Base-by-base conservation (phyloP, 1,140 invertebrate species). In the Trichonephila clavipes region DNA sequence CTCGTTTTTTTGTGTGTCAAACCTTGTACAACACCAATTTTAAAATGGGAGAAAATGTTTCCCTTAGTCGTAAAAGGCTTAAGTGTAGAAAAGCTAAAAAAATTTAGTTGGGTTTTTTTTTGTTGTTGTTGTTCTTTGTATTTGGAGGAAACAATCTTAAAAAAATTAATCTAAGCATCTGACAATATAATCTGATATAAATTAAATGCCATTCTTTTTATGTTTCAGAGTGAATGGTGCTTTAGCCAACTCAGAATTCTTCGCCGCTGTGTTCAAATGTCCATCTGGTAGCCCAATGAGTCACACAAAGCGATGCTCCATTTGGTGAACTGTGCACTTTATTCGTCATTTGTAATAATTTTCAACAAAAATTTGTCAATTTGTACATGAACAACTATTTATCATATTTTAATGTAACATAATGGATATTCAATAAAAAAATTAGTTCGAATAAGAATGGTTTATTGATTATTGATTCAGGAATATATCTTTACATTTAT, bases 261-360 rank as follows among this genome's bases (percentile, higher is more conserved):
- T 94, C 19, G 87, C 93, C n/a, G 93, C 93, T 7, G 93, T 94
- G 2, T 94, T 94, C 64, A 94, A 94, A 28, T 94, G 93, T n/a
- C 93, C 93, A 58, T 82, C 93, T 7, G 93, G 93, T 3, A 90
- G 93, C 24, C 93, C 93, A 0, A 94, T 94, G 93, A 94, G 93
- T 34, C 93, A 94, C 1, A 14, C 77, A 66, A 94, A 94, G 24
- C 28, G 93, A 44, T 94, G 93, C 18, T 59, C 93, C 59, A 87
- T 94, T 2, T 94, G 93, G 93, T 94, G 83, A 89, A 58, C 0
- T 61, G 2, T 1, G 6, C 8, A n/a, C 21, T 19, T 5, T 77
- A 5, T 40, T 40, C 34, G 0, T 19, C 62, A 64, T 64, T 19
- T 64, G 62, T 21, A 51, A 64, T 21, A 18, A 64, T 19, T 64